Evolutionary conservation across 2,113 vertebrate species (phyloP).

Genomic region (Redunca redunca): DNA sequence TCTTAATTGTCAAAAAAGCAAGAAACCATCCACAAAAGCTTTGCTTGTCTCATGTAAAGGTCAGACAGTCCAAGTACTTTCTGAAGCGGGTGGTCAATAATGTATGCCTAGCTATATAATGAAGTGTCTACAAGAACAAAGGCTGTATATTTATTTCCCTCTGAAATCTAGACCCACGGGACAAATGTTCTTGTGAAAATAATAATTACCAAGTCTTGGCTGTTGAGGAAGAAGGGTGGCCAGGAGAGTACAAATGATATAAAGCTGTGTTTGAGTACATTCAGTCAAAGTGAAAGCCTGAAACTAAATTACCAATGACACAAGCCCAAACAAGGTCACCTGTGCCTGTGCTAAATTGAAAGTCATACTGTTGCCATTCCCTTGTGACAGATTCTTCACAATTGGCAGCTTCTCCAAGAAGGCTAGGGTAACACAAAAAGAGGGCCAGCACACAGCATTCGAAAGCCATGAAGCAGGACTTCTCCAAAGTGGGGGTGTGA

Average conservation of each 20-base stretch:
- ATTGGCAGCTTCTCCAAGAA: background rate
- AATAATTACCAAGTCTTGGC: slow-evolving; percentile 24
- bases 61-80: background rate
- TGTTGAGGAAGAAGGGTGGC: background rate
- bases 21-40: background rate
- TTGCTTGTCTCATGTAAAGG: background rate
- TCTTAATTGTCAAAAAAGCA: slow-evolving; percentile 20
- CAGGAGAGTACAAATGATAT: background rate
- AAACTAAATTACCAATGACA: slow-evolving; percentile 11
- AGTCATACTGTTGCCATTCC: background rate
- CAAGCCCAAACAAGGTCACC: background rate
- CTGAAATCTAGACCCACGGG: background rate
- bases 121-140: background rate
- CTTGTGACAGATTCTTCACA: background rate
- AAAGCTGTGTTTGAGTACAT: background rate
- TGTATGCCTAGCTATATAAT: background rate
- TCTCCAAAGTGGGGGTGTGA: background rate
- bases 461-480: background rate
- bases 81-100: background rate
- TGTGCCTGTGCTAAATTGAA: background rate
- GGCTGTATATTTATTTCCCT: background rate
- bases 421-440: no score
- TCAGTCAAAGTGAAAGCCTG: background rate
- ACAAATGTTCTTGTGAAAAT: slow-evolving; percentile 31
- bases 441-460: accelerated